These are phyloP conservation scores for Acrocephalus kingi DNA, from an alignment of 2,113 vertebrate genomes.

Conservation along the genomic window DNA sequence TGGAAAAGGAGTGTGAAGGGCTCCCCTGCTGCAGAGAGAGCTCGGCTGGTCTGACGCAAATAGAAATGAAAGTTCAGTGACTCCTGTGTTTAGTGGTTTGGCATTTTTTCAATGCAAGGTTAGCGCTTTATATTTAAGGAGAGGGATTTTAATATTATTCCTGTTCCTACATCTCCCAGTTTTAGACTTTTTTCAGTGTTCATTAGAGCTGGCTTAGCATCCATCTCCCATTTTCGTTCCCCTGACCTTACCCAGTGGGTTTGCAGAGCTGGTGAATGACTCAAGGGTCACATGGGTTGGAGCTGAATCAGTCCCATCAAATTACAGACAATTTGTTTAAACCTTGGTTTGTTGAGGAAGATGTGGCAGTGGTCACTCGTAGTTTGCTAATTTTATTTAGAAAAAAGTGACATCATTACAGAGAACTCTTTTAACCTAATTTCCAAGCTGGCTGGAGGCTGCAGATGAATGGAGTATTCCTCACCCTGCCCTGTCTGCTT, in stretches of 20 bases:
- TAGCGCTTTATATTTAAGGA: background rate
- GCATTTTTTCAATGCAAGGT: background rate
- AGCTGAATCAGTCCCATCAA: background rate
- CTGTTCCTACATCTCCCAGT: background rate
- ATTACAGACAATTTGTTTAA: background rate
- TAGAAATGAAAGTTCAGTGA: background rate
- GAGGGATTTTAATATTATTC: background rate
- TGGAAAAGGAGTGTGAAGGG: background rate
- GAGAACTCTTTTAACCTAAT: constrained; percentile 13
- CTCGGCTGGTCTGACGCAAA: background rate
- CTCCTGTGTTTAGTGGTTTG: constrained; percentile 50
- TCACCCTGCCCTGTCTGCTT: constrained; percentile 59
- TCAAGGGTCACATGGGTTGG: background rate
- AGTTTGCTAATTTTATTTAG: background rate
- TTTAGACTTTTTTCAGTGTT: background rate
- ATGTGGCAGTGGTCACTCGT: background rate
- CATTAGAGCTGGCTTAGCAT: background rate
- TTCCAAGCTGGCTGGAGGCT: background rate
- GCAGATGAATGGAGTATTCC: constrained; percentile 62
- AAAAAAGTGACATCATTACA: background rate
- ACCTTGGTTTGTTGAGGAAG: background rate
- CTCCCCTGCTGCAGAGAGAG: background rate
- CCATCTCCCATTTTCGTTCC: background rate
- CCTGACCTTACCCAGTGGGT: background rate
- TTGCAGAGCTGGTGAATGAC: background rate